Conservation (phyloP, 2,888 invertebrate genomes). For the Mythimna ferrago region DNA sequence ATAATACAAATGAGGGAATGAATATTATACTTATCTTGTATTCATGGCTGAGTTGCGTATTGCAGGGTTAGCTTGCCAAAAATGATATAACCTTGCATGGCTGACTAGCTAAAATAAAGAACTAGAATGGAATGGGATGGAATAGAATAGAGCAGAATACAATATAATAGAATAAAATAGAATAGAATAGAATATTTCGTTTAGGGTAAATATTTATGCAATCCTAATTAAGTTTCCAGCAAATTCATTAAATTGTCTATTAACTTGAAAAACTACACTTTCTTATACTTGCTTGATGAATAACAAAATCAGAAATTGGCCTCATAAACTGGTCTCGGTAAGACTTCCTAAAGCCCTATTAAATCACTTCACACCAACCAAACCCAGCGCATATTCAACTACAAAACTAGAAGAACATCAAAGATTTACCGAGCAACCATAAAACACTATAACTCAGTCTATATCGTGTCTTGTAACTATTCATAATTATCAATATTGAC, state of each 20-base stretch:
- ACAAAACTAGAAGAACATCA: constrained; percentile 31
- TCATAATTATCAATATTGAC: constrained; percentile 84
- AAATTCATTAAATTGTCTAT: neutral
- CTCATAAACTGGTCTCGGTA: neutral
- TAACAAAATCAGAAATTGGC: neutral
- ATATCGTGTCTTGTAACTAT: constrained; percentile 80
- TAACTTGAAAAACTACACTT: neutral
- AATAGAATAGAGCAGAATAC: too few species aligned
- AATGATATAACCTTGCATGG: too few species aligned
- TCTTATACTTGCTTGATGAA: neutral
- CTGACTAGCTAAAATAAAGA: too few species aligned
- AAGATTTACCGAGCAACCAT: constrained; percentile 70
- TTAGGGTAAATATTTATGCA: too few species aligned
- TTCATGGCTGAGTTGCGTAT: too few species aligned
- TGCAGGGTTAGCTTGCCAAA: too few species aligned
- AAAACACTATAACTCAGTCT: constrained; percentile 77
- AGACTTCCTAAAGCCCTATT: neutral
- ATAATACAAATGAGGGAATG: too few species aligned
- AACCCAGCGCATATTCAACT: constrained; percentile 2
- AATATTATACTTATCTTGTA: too few species aligned
- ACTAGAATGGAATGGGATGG: too few species aligned
- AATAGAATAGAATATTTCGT: too few species aligned
- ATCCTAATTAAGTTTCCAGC: too few species aligned
- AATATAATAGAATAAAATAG: too few species aligned
- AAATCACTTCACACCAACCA: neutral